Base-by-base conservation (phyloP, 2,888 invertebrate species). In the Toxonevra muliebris region DNA sequence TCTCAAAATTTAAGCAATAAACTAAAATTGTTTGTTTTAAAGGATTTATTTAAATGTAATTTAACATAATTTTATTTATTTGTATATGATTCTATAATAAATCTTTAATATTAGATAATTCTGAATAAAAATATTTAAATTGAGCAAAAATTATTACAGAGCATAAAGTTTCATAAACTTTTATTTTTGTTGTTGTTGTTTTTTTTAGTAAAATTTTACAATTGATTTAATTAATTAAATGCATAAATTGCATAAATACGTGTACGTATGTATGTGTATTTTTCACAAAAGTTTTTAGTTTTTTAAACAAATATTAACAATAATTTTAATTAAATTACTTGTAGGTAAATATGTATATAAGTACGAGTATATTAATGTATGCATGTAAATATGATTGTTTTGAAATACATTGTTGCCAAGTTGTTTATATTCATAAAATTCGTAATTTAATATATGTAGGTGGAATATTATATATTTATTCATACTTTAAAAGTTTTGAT, bases 301-400 rank as follows among this genome's bases (percentile, higher is more conserved):
- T 30, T 30, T 30, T 7, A 30, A 30, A 30, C 30, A 30, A 30
- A 30, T 30, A 4, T 30, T 30, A 30, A 30, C 30, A 30, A 30
- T 30, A 30, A 30, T 30, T 30, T 30, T 30, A 7, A 30, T 30
- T 30, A 30, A 30, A 7, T 30, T 4, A 30, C 30, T 30, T 4
- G 30, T 30, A 57, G 40, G 57, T 57, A 57, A 40, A 57, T 13
- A 57, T 57, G 41, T 57, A 57, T 48, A 48, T 9, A 48, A n/a
- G 48, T 48, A 52, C 50, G 19, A 55, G 59, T 53, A 41, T 53
- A 65, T 42, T 48, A 42, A 54, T 43, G 19, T 48, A 42, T 60
- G 10, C 54, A 41, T 57, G 58, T 58, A 58, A 68, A 68, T 70
- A 71, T 72, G 72, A 74, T 74, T 73, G 72, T 73, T 71, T 42